phyloP scores from a whole-genome alignment of 2,888 invertebrate genomes.

The Pollenia griseotomentosa region DNA sequence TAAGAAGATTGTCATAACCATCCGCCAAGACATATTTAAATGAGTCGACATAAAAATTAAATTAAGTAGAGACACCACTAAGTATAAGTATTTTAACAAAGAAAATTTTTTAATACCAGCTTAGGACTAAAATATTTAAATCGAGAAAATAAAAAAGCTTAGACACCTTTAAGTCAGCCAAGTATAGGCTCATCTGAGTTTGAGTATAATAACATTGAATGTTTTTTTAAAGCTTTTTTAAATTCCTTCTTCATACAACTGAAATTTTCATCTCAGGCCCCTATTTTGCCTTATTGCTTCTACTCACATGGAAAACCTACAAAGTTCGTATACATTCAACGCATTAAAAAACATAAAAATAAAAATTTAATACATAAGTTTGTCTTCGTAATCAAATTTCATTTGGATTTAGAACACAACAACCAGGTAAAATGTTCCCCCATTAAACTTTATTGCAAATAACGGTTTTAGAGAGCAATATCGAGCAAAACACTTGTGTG shows the following conservation, averaged over 20 bases:
- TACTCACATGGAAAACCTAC: conserved; percentile 22
- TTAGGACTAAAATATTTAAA: too few species aligned
- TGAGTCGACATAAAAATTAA: too few species aligned
- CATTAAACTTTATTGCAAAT: conserved; percentile 59
- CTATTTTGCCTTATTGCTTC: not conserved
- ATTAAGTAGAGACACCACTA: too few species aligned
- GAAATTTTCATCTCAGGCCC: not conserved
- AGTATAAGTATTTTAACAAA: too few species aligned
- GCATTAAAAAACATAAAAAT: conserved; percentile 25
- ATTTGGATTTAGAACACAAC: conserved; percentile 56
- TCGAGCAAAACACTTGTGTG: not conserved
- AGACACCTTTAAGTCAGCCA: too few species aligned
- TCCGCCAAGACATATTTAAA: too few species aligned
- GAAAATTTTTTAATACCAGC: too few species aligned
- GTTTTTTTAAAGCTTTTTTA: not conserved
- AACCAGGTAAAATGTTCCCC: conserved; percentile 42
- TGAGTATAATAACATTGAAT: too few species aligned
- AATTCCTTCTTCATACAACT: not conserved
- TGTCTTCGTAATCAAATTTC: conserved; percentile 61
- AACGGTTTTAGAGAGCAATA: conserved; percentile 37
- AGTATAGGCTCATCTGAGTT: too few species aligned
- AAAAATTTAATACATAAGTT: conserved; percentile 39
- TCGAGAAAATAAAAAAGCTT: too few species aligned
- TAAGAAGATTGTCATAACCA: too few species aligned
- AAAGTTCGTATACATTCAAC: not conserved